phyloP scores from a whole-genome alignment of 2,888 invertebrate genomes.

The Hypomecis atomaria region DNA sequence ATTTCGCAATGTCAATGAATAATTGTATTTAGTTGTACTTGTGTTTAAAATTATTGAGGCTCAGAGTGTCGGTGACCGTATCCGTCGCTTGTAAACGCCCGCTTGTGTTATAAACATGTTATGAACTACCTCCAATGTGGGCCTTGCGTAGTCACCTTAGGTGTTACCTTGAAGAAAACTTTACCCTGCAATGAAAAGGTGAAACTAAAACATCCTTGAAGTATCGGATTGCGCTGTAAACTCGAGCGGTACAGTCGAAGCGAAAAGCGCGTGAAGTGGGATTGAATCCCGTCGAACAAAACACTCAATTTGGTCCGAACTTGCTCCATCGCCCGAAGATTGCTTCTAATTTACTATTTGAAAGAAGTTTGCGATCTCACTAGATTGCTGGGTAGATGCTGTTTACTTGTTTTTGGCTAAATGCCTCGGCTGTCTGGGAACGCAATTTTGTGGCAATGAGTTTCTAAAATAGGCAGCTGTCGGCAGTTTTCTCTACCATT shows the following conservation, averaged over 20 bases:
- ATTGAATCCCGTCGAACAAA: conserved; percentile 64
- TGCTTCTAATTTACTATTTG: conserved; percentile 27
- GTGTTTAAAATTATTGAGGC: no score
- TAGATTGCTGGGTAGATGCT: not conserved
- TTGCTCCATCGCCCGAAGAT: conserved; percentile 56
- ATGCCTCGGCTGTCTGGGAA: no score
- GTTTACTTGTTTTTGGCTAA: no score
- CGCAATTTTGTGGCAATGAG: no score
- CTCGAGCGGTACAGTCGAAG: conserved; percentile 6
- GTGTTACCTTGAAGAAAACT: not conserved
- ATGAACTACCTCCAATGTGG: no score
- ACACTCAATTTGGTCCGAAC: conserved; percentile 64
- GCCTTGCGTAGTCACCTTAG: not conserved
- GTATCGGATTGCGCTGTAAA: conserved; percentile 1
- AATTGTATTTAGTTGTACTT: no score
- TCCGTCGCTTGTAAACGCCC: no score
- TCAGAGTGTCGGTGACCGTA: no score
- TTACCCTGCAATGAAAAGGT: conserved; percentile 7
- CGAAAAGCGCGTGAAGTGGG: conserved; percentile 30
- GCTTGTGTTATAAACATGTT: no score
- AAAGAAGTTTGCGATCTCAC: conserved; percentile 23
- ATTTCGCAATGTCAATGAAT: no score
- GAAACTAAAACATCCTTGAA: conserved; percentile 15
- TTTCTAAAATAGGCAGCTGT: no score
- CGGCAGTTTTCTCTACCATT: no score